Evolutionary conservation across 2,113 vertebrate species (phyloP).

Genomic region (Caranx melampygus): DNA sequence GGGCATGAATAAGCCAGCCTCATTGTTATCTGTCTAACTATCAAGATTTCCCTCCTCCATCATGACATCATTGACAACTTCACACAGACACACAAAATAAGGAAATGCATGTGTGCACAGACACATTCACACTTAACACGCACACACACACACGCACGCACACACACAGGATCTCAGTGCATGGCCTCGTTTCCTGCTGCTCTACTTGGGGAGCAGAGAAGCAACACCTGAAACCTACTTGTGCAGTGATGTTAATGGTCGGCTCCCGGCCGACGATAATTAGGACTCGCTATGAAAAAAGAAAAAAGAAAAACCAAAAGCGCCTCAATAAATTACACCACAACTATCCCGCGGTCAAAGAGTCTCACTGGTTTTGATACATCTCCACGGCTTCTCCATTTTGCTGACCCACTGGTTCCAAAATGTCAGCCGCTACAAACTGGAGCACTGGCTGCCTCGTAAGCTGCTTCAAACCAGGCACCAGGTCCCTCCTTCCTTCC

Average conservation of each 20-base stretch:
- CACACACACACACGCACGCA: background rate
- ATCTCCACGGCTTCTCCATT: slow-evolving; percentile 67
- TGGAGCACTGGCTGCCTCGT: slow-evolving; percentile 64
- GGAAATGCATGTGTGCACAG: background rate
- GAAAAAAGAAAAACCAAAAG: slow-evolving; percentile 18
- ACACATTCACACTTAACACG: background rate
- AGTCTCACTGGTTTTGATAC: slow-evolving; percentile 59
- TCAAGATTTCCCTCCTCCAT: slow-evolving; percentile 62
- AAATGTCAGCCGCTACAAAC: slow-evolving; percentile 81
- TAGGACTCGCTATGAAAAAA: slow-evolving; percentile 4
- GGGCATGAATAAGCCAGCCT: slow-evolving; percentile 52
- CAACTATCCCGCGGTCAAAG: slow-evolving; percentile 39
- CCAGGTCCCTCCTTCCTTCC: slow-evolving; percentile 15
- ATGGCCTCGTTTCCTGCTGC: slow-evolving; percentile 19
- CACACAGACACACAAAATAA: slow-evolving; percentile 1
- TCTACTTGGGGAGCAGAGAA: slow-evolving; percentile 11
- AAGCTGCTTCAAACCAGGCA: slow-evolving; percentile 55
- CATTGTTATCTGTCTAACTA: slow-evolving; percentile 72
- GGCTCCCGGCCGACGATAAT: slow-evolving; percentile 25
- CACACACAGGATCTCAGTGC: background rate
- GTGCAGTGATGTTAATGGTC: slow-evolving; percentile 16
- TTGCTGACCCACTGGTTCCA: slow-evolving; percentile 81
- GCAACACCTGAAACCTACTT: slow-evolving; percentile 50
- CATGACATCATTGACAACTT: slow-evolving; percentile 68
- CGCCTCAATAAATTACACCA: slow-evolving; percentile 44